Conservation (phyloP, 2,113 vertebrate genomes). For the Psammodynastes pulverulentus region DNA sequence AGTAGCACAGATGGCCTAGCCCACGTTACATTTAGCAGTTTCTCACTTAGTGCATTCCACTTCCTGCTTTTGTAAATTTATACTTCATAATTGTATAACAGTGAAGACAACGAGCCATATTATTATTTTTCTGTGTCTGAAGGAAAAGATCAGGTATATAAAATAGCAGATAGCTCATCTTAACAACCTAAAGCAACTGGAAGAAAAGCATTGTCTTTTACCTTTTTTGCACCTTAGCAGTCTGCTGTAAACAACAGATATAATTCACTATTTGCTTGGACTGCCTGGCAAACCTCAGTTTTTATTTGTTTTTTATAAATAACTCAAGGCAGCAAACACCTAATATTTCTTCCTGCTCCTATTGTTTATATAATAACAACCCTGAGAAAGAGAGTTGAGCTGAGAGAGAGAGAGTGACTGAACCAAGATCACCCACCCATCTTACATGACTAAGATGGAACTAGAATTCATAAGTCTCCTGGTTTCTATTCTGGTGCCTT, state of each 20-base stretch:
- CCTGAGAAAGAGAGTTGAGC: neutral
- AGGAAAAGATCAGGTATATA: neutral
- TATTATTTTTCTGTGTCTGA: neutral
- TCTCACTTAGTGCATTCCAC: neutral
- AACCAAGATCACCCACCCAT: neutral
- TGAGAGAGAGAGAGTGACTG: neutral
- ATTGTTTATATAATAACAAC: neutral
- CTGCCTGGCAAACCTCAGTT: neutral
- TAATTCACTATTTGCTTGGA: neutral
- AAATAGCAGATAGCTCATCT: neutral
- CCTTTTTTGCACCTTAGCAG: neutral
- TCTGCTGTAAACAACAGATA: neutral
- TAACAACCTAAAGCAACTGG: neutral
- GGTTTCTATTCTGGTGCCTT: too few species aligned
- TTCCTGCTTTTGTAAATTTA: neutral
- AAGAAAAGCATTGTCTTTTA: neutral
- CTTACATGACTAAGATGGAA: neutral
- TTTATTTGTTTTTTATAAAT: neutral
- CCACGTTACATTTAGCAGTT: neutral
- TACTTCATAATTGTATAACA: neutral
- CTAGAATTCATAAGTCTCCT: neutral
- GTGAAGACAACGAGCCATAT: neutral
- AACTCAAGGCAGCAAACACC: neutral
- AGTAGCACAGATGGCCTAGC: neutral
- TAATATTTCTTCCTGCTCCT: neutral